Evolutionary conservation across 2,113 vertebrate species (phyloP).

Genomic region (Smithornis capensis): DNA sequence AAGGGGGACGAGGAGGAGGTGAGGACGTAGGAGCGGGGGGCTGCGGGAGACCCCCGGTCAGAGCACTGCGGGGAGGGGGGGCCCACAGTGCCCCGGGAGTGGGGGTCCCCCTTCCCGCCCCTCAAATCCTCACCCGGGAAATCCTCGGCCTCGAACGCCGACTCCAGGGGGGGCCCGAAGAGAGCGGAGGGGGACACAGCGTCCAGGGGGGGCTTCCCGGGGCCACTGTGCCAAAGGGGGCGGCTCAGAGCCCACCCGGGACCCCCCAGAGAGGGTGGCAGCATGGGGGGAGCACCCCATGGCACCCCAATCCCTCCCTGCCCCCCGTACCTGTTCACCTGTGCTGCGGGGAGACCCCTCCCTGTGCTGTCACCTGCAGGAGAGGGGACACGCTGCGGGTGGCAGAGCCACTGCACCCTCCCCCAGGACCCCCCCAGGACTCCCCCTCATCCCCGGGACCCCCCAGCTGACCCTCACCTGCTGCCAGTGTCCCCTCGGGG

Average conservation of each 20-base stretch:
- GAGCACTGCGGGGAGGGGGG: neutral
- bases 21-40: conserved; percentile 64
- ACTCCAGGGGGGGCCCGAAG: conserved; percentile 89
- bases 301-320: neutral
- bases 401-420: neutral
- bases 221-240: neutral
- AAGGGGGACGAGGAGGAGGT: conserved; percentile 86
- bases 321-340: neutral
- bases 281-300: neutral
- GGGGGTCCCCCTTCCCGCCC: neutral
- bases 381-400: neutral
- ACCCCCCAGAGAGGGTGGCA: neutral
- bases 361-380: neutral
- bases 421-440: neutral
- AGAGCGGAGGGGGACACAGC: conserved; percentile 72
- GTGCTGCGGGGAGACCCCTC: neutral
- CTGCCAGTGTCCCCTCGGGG: neutral
- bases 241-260: rapidly evolving
- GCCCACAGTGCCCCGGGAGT: too few species aligned
- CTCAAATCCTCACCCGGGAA: conserved; percentile 72
- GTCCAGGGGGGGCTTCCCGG: neutral
- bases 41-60: neutral
- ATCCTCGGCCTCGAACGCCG: conserved; percentile 82
- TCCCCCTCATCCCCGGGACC: neutral
- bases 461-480: neutral